Base-by-base conservation (phyloP, 2,888 invertebrate species). In the Liodrosophila aerea region DNA sequence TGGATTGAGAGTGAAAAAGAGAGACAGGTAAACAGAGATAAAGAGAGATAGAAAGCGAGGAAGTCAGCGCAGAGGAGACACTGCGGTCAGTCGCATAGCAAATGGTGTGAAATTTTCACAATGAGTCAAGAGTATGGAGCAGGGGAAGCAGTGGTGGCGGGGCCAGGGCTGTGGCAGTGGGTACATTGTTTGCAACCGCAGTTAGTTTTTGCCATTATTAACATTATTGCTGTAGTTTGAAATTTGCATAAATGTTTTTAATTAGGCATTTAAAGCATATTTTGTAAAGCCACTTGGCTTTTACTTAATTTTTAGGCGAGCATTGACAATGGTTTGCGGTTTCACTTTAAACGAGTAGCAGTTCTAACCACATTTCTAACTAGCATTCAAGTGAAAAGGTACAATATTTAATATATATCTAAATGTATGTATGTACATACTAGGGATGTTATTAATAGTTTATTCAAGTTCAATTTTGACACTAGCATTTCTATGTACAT, bases 181-280 rank as follows among this genome's bases (percentile, higher is more conserved):
- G 13, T 54, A 61, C 62, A 76, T 66, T 82, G 82, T 75, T 70
- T 44, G 49, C 36, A 64, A 54, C 54, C 58, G 65, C 66, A 72
- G 59, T 77, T 68, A 49, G 41, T 54, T 77, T 65, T 67, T 63
- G 70, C 47, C 63, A 62, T 47, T 72, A 69, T 64, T 52, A 64
- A 43, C 73, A 56, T 64, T 74, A 69, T 67, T 58, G 64, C 62
- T 66, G 60, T 47, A 39, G 53, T 64, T 54, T 37, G 47, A 70
- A 81, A 81, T 81, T 81, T 75, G 63, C 85, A 82, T 85, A 75
- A 77, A 72, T 76, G 64, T 74, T 74, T 84, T 81, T 75, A 85
- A 77, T 85, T 76, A 78, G 63, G 69, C 85, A 78, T 59, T 85
- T 75, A 81, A 80, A 58, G 75, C 85, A 84, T 71, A 76, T 81